Evolutionary conservation across 2,797 vertebrate species (phyloP).

Genomic region (Dendrocincla fuliginosa): DNA sequence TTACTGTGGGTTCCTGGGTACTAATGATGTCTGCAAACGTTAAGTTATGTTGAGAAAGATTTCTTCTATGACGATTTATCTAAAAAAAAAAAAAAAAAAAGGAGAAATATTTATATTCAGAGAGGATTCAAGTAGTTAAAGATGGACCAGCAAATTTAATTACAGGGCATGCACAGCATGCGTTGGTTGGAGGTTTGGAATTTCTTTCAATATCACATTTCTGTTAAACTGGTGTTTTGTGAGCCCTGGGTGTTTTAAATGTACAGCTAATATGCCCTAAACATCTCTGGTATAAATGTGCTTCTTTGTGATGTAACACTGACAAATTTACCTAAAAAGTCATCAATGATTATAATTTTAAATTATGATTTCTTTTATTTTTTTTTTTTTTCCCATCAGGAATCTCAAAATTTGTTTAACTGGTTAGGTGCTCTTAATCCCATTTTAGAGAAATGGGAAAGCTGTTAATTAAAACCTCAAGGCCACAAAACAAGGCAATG

Average conservation of each 20-base stretch:
- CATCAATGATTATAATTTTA: neutral
- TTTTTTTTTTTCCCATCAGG: neutral
- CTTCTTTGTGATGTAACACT: neutral
- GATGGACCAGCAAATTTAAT: neutral
- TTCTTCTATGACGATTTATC: conserved; percentile 80
- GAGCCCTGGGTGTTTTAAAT: neutral
- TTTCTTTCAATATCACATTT: neutral
- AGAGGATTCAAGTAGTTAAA: neutral
- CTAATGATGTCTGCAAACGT: conserved; percentile 65
- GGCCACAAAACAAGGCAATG: neutral
- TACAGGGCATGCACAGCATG: neutral
- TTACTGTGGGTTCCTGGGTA: conserved; percentile 75
- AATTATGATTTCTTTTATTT: neutral
- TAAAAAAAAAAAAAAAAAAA: conserved; percentile 55
- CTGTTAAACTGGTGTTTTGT: neutral
- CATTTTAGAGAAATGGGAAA: neutral
- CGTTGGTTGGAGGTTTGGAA: neutral
- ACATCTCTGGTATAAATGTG: neutral
- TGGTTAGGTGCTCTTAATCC: neutral
- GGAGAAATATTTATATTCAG: neutral
- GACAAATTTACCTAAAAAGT: neutral
- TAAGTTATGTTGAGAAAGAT: conserved; percentile 80
- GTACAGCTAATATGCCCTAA: neutral
- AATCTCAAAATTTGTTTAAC: neutral
- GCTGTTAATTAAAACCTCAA: neutral